Evolutionary conservation across 2,888 invertebrate genomes (phyloP).

Genomic region (Baronia brevicornis): DNA sequence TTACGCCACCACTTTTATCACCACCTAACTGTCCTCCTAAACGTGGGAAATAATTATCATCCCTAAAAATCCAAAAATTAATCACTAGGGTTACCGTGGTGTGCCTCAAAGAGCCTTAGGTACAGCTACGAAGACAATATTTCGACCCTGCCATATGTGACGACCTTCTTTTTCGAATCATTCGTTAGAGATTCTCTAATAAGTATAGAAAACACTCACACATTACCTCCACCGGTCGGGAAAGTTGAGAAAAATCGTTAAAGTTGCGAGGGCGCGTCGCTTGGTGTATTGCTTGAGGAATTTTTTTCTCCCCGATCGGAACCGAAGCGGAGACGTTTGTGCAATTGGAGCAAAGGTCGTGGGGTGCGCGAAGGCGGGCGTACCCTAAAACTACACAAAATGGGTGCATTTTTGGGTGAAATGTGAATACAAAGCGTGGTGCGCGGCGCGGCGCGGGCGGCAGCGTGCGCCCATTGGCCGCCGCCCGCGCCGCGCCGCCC

Average conservation of each 20-base stretch:
- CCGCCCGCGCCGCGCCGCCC: slow-evolving; percentile 21
- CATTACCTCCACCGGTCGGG: slow-evolving; percentile 16
- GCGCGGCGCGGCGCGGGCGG: slow-evolving; percentile 48
- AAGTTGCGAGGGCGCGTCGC: slow-evolving; percentile 26
- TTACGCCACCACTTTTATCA: slow-evolving; percentile 17
- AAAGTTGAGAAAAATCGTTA: slow-evolving; percentile 33
- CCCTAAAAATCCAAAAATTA: slow-evolving; percentile 34
- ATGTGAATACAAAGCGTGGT: slow-evolving; percentile 43
- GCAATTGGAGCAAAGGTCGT: slow-evolving; percentile 11
- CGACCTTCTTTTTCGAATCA: not conserved
- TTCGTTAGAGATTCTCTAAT: not conserved
- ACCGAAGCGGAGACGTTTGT: slow-evolving; percentile 13
- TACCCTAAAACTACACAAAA: slow-evolving; percentile 59
- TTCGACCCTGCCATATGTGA: too few species aligned
- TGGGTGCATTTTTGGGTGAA: slow-evolving; percentile 45
- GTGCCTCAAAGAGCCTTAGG: slow-evolving; percentile 23
- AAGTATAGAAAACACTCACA: not conserved
- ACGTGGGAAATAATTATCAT: slow-evolving; percentile 24
- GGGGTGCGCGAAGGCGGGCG: slow-evolving; percentile 49
- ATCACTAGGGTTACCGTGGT: slow-evolving; percentile 12
- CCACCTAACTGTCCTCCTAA: slow-evolving; percentile 16
- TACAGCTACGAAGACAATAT: slow-evolving; percentile 5
- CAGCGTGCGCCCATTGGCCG: slow-evolving; percentile 55
- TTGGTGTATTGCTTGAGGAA: slow-evolving; percentile 40
- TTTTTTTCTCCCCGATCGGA: slow-evolving; percentile 43